Conservation (phyloP, 2,888 invertebrate species). For the Lasioglossum morio region DNA sequence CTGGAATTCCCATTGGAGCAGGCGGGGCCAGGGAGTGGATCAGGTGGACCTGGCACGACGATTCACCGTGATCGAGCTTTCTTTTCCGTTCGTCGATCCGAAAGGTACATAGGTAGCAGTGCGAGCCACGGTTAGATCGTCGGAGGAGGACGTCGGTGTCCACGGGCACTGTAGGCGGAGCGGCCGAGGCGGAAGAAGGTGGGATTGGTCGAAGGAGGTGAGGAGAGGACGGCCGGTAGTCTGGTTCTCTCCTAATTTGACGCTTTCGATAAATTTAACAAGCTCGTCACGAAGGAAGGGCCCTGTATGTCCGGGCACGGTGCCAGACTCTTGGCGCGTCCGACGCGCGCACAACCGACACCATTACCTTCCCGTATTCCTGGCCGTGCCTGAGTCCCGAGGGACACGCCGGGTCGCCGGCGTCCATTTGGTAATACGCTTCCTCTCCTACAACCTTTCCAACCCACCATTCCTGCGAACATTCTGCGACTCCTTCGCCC, state of each 20-base stretch:
- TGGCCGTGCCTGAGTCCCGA: conserved; percentile 69
- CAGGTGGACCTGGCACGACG: conserved; percentile 20
- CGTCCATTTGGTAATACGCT: conserved; percentile 83
- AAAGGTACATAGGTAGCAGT: neutral
- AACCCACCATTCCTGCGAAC: conserved; percentile 40
- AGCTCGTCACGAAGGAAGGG: conserved; percentile 83
- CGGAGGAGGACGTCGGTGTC: conserved; percentile 26
- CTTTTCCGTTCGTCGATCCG: conserved; percentile 24
- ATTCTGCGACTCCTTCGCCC: conserved; percentile 56
- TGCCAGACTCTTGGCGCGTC: conserved; percentile 80
- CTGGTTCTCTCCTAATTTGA: conserved; percentile 82
- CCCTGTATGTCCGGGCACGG: conserved; percentile 81
- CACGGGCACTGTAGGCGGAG: conserved; percentile 26
- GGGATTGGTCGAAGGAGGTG: conserved; percentile 44
- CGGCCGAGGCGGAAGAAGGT: conserved; percentile 26
- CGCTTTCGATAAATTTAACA: conserved; percentile 84
- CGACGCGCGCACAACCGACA: conserved; percentile 78
- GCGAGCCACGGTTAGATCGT: conserved; percentile 18
- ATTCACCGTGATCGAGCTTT: conserved; percentile 43
- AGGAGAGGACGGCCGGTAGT: conserved; percentile 51
- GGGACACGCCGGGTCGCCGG: conserved; percentile 77
- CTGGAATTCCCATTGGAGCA: conserved; percentile 15
- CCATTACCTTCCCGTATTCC: conserved; percentile 82
- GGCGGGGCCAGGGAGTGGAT: conserved; percentile 1
- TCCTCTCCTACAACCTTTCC: conserved; percentile 71